Conservation (phyloP, 2,888 invertebrate genomes). For the Drosophila vallismaia region DNA sequence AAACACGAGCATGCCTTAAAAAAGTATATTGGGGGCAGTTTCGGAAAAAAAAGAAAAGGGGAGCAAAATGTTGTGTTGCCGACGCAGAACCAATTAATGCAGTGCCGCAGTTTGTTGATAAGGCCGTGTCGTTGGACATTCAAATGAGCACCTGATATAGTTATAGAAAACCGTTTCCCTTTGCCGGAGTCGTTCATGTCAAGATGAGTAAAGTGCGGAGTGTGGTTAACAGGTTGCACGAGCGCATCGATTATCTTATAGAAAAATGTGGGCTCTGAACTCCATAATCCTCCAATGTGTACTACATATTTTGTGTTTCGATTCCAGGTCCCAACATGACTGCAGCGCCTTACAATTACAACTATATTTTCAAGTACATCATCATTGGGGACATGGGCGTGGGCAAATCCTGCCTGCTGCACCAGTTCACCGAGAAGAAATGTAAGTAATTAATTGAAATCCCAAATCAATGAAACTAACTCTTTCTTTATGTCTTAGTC, state of each 20-base stretch:
- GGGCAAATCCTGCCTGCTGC: slow-evolving; percentile 99
- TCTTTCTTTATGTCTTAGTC: slow-evolving; percentile 86
- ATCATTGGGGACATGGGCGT: slow-evolving; percentile 99
- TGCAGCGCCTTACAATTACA: slow-evolving; percentile 99
- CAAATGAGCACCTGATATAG: slow-evolving; percentile 23
- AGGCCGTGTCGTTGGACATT: slow-evolving; percentile 17
- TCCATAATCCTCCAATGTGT: too few species aligned
- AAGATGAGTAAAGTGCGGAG: slow-evolving; percentile 57
- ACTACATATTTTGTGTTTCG: neutral
- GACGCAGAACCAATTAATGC: slow-evolving; percentile 70
- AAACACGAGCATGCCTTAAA: slow-evolving; percentile 56
- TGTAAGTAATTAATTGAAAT: slow-evolving; percentile 88
- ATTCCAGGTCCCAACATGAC: slow-evolving; percentile 88
- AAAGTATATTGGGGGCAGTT: slow-evolving; percentile 41
- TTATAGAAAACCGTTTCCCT: slow-evolving; percentile 11
- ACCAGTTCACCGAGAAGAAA: slow-evolving; percentile 99
- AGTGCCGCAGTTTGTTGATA: slow-evolving; percentile 67
- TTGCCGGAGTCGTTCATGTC: slow-evolving; percentile 38
- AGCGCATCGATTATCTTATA: slow-evolving; percentile 65
- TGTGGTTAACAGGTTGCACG: slow-evolving; percentile 72
- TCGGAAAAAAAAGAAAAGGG: slow-evolving; percentile 20
- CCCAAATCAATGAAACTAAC: neutral
- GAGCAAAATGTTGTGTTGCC: slow-evolving; percentile 40
- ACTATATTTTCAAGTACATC: slow-evolving; percentile 99
- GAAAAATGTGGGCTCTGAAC: slow-evolving; percentile 66